A percentile compares a stretch with the other conserved stretches of the same genome.
These are phyloP conservation scores for Diploscapter pachys DNA, from an alignment of 1,140 invertebrate genomes.

Conservation along the genomic window DNA sequence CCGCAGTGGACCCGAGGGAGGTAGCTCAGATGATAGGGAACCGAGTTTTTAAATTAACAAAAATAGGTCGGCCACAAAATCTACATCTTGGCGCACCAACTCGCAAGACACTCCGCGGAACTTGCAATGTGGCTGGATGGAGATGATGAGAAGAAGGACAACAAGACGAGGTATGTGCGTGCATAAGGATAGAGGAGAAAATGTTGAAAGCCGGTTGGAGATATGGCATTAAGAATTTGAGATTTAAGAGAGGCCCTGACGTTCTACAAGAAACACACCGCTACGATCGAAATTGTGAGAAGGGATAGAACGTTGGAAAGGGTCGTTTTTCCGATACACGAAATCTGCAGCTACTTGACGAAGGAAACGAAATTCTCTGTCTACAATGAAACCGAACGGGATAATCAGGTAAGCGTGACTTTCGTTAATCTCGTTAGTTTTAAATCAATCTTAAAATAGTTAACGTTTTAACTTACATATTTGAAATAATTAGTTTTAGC, in stretches of 20 bases:
- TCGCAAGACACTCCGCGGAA: constrained; percentile 92
- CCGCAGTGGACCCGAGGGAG: constrained; percentile 61
- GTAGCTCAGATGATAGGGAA: background rate
- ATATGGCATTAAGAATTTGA: too few relatives aligned
- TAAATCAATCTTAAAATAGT: too few relatives aligned
- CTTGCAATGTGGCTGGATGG: constrained; percentile 78
- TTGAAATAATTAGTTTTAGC: too few relatives aligned
- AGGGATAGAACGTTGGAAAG: constrained; percentile 91
- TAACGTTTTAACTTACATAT: too few relatives aligned
- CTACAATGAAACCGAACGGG: constrained; percentile 84
- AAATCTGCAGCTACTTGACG: constrained; percentile 95
- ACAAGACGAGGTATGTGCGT: background rate
- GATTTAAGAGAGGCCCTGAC: constrained; percentile 72
- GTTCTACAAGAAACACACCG: constrained; percentile 92
- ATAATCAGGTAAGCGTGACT: constrained; percentile 60
- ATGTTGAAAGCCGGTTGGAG: too few relatives aligned
- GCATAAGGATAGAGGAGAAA: too few relatives aligned
- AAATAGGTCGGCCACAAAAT: constrained; percentile 87
- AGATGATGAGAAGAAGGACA: constrained; percentile 59
- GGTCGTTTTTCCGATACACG: constrained; percentile 97
- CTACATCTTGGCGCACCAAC: constrained; percentile 95
- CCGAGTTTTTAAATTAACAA: background rate
- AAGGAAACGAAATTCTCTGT: constrained; percentile 87
- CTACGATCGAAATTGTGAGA: constrained; percentile 98
- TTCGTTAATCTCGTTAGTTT: too few relatives aligned